Conservation (phyloP, 2,113 vertebrate genomes). For the Hemibagrus wyckioides region DNA sequence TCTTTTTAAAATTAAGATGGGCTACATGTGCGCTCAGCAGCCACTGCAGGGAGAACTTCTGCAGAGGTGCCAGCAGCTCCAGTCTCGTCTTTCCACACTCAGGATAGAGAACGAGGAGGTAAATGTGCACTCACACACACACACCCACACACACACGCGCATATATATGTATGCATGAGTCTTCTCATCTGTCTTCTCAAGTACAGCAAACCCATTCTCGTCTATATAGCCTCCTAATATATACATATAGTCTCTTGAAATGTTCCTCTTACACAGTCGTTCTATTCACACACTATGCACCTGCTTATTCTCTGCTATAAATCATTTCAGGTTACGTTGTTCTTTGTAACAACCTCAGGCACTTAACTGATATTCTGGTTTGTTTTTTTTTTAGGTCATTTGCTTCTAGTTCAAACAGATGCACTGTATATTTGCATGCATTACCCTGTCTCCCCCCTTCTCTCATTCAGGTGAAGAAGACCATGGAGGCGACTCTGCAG, state of each 20-base stretch:
- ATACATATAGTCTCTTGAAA: neutral
- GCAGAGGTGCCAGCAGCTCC: constrained; percentile 93
- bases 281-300: neutral
- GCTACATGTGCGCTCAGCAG: constrained; percentile 88
- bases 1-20: constrained; percentile 74
- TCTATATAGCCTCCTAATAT: neutral
- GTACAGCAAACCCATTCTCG: neutral
- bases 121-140: constrained; percentile 43
- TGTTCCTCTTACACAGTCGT: neutral
- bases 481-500: constrained; percentile 96
- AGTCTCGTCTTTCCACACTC: constrained; percentile 90
- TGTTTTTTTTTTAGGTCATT: neutral
- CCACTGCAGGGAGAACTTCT: constrained; percentile 89
- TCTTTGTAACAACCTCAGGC: neutral
- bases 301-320: neutral
- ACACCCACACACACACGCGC: neutral
- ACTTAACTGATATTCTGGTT: neutral
- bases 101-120: constrained; percentile 99
- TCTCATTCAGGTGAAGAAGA: constrained; percentile 90
- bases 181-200: constrained; percentile 5
- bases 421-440: neutral
- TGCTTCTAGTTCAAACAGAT: neutral
- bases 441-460: too few relatives aligned
- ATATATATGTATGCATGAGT: too few relatives aligned
- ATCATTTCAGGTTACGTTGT: neutral